Percentiles rank a stretch among this genome's conserved stretches.
phyloP scores from a whole-genome alignment of 2,888 invertebrate genomes.

The Stramonita haemastoma region DNA sequence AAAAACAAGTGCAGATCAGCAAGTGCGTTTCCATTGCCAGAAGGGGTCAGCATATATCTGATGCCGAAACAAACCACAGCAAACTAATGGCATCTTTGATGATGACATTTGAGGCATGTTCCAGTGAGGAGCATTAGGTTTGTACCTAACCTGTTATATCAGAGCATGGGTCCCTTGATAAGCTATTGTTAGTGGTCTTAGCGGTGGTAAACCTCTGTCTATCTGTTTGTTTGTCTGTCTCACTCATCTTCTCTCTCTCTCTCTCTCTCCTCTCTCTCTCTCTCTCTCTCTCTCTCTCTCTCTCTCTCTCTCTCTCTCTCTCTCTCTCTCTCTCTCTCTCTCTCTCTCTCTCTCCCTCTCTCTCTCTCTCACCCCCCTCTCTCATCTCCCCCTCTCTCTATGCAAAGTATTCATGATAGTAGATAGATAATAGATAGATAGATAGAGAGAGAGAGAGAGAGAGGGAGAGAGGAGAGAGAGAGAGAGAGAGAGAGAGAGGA shows the following conservation, averaged over 20 bases:
- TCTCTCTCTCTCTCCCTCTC: neutral
- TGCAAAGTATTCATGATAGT: neutral
- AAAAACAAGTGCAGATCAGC: too few species aligned
- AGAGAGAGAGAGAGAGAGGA: neutral
- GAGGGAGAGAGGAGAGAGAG: neutral
- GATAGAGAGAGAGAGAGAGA: neutral
- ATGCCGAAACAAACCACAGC: too few species aligned
- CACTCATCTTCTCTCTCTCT: neutral
- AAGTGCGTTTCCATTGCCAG: too few species aligned
- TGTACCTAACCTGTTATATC: too few species aligned
- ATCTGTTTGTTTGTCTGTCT: neutral
- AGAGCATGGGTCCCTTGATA: too few species aligned
- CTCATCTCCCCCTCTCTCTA: neutral
- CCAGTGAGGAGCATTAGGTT: too few species aligned
- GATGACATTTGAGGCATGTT: too few species aligned
- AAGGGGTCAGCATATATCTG: too few species aligned
- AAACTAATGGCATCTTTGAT: too few species aligned
- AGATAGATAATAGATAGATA: neutral
- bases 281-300: neutral
- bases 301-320: neutral
- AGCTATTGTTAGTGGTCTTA: too few species aligned
- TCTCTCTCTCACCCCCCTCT: neutral
- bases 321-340: neutral
- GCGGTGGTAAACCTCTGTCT: neutral
- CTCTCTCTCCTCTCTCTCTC: neutral